Evolutionary conservation across 1,140 invertebrate genomes (phyloP).

Genomic region (Heliconius himera): DNA sequence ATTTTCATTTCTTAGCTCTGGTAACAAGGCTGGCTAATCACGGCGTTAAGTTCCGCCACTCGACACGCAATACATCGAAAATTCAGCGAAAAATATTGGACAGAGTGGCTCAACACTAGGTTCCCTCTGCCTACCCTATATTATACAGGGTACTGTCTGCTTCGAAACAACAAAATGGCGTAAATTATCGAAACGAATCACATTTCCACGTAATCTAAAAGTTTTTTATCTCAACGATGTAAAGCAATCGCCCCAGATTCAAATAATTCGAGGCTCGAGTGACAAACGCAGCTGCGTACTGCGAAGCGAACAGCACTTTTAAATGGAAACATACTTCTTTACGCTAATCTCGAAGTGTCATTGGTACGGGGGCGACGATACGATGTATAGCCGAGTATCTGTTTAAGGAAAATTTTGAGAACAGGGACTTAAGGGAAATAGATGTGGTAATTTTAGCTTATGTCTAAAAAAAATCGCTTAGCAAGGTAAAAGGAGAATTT

Average conservation of each 20-base stretch:
- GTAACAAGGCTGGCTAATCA: too few relatives aligned
- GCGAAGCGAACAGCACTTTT: constrained; percentile 44
- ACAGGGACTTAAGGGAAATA: constrained; percentile 31
- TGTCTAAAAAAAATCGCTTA: too few relatives aligned
- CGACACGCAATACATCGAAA: too few relatives aligned
- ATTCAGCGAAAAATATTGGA: too few relatives aligned
- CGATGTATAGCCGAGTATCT: constrained; percentile 53
- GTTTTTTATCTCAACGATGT: constrained; percentile 33
- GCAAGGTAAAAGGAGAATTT: too few relatives aligned
- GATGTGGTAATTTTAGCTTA: constrained; percentile 10
- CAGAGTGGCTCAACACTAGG: too few relatives aligned
- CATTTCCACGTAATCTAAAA: constrained; percentile 19
- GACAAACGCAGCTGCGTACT: constrained; percentile 43
- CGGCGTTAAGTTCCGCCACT: too few relatives aligned
- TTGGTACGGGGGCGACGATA: constrained; percentile 55
- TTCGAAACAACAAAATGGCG: neutral
- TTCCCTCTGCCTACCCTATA: too few relatives aligned
- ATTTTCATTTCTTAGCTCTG: neutral
- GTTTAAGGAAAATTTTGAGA: constrained; percentile 46
- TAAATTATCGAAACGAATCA: constrained; percentile 10
- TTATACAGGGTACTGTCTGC: too few relatives aligned
- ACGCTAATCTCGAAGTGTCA: constrained; percentile 63
- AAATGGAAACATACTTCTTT: constrained; percentile 69
- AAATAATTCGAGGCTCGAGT: constrained; percentile 41
- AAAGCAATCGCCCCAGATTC: constrained; percentile 33